Conservation (phyloP, 2,797 vertebrate genomes). For the Onychomys arenicola region DNA sequence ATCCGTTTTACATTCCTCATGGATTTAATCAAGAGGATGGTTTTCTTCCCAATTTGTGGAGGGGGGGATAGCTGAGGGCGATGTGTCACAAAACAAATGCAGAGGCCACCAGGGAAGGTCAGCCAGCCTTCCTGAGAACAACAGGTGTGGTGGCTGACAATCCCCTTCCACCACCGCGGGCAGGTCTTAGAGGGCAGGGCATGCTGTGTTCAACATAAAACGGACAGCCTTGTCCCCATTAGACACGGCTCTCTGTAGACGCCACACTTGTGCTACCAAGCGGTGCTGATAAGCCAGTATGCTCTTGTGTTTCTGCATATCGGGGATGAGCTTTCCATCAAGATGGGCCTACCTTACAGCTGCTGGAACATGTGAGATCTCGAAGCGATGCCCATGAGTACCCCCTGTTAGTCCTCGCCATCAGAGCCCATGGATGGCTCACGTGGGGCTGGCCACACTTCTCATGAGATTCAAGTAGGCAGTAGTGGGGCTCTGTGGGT, state of each 20-base stretch:
- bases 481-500: neutral
- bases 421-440: neutral
- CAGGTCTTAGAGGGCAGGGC: neutral
- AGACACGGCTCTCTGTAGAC: slow-evolving; percentile 25
- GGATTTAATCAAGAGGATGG: neutral
- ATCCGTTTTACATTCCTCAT: neutral
- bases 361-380: neutral
- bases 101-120: neutral
- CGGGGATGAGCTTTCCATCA: neutral
- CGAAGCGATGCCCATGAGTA: neutral
- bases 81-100: neutral
- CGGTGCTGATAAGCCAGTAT: neutral
- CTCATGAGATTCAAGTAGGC: neutral
- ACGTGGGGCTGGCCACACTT: neutral
- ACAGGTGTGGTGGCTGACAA: neutral
- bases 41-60: slow-evolving; percentile 1
- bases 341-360: neutral
- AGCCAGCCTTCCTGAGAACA: neutral
- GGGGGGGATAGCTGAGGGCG: neutral
- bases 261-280: neutral
- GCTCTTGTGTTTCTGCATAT: neutral
- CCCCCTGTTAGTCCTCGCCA: neutral
- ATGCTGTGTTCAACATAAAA: neutral
- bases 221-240: neutral
- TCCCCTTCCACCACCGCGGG: neutral